Evolutionary conservation across 2,888 invertebrate species (phyloP).

Genomic region (Agrypnus murinus): DNA sequence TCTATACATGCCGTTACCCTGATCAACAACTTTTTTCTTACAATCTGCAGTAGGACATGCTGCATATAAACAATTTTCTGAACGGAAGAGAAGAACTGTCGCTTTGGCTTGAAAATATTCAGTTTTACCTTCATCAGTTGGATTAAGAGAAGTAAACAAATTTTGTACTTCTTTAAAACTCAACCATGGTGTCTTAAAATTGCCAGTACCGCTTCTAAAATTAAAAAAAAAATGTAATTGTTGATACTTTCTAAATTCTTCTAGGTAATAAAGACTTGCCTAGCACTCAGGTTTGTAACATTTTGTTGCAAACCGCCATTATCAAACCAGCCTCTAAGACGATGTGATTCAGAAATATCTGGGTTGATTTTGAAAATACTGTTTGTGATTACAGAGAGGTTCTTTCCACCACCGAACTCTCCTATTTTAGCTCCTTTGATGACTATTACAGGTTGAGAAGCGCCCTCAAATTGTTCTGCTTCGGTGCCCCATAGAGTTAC

Average conservation of each 20-base stretch:
- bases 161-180: slow-evolving; percentile 84
- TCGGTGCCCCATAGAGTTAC: slow-evolving; percentile 94
- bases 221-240: slow-evolving; percentile 19
- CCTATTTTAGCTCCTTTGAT: slow-evolving; percentile 88
- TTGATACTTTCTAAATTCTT: no score
- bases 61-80: slow-evolving; percentile 91
- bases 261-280: no score
- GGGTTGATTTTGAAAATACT: slow-evolving; percentile 88
- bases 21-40: slow-evolving; percentile 95
- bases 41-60: slow-evolving; percentile 93
- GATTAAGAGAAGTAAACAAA: no score
- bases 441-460: slow-evolving; percentile 83
- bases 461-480: slow-evolving; percentile 89
- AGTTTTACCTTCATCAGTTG: slow-evolving; percentile 83
- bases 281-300: slow-evolving; percentile 79
- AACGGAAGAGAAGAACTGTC: slow-evolving; percentile 83
- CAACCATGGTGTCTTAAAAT: slow-evolving; percentile 78
- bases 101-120: slow-evolving; percentile 89
- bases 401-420: slow-evolving; percentile 92
- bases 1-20: slow-evolving; percentile 89
- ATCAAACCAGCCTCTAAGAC: slow-evolving; percentile 94
- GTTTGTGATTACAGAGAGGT: slow-evolving; percentile 73
- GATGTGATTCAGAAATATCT: slow-evolving; percentile 90
- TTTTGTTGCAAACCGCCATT: slow-evolving; percentile 80
- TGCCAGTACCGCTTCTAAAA: slow-evolving; percentile 26